Base-by-base conservation (phyloP, 2,888 invertebrate species). In the Drosophila nigritarsus region DNA sequence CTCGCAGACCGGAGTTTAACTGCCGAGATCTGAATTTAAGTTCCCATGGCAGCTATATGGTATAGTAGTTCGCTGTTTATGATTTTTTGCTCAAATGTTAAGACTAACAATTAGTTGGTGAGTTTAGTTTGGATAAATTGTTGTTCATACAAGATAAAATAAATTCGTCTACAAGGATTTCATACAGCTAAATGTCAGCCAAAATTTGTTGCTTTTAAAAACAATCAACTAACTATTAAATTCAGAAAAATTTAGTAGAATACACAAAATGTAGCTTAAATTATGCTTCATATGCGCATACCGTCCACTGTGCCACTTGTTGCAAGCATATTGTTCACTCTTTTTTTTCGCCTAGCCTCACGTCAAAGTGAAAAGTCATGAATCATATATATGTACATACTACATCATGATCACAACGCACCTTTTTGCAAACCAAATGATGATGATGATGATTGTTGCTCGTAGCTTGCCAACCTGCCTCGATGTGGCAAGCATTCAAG, bases 301-400 rank as follows among this genome's bases (percentile, higher is more conserved):
- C 9, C 5, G n/a, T 9, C 75, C 65, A 80, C 63, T 64, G 73
- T 76, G 50, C 48, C 53, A 29, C 11, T 60, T 42, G 53, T 50
- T 65, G 18, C 75, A 67, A 58, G 45, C 56, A 64, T 42, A 45
- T 55, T 65, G 42, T 63, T 32, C 42, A 60, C 38, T 51, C 50
- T 73, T 73, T 38, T 71, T 64, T 75, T 75, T 51, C 62, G 58
- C 62, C 68, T 42, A 56, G 68, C 29, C 73, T 56, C 66, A 69
- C 79, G 73, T 78, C 76, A 87, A 89, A 85, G 85, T 85, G 89
- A 89, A 89, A 90, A 89, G 87, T 83, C 90, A 90, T 90, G 85
- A 88, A 89, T 90, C 85, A 83, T 79, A 72, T 66, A 67, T 54
- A 79, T 83, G 73, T 62, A 66, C 61, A 83, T 82, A 74, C 87